A percentile compares a stretch with the other conserved stretches of the same genome.
Conservation (phyloP, 2,888 invertebrate species). For the Thera britannica region DNA sequence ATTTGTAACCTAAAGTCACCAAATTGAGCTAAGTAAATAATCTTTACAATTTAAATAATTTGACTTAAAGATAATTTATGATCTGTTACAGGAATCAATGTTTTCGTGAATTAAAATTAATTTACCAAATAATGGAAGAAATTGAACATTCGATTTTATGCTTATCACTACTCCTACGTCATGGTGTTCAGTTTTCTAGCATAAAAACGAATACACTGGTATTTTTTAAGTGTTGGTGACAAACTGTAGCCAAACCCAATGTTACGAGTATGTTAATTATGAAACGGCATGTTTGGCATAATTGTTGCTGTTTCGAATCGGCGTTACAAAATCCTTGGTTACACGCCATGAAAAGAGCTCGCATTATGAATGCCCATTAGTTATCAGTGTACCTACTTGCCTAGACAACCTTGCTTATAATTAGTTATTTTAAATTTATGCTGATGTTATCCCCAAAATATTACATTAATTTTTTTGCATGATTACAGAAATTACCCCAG, state of each 20-base stretch:
- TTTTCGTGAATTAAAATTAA: conserved; percentile 43
- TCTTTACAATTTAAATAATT: conserved; percentile 49
- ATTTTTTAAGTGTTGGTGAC: conserved; percentile 56
- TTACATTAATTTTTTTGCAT: too few relatives aligned
- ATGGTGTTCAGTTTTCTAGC: conserved; percentile 61
- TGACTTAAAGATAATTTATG: conserved; percentile 44
- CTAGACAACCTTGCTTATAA: too few relatives aligned
- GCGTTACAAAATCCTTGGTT: conserved; percentile 6
- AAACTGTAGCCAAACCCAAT: conserved; percentile 43
- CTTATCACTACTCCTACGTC: conserved; percentile 54
- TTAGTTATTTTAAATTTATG: too few relatives aligned
- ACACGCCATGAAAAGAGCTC: conserved; percentile 10
- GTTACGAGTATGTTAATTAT: conserved; percentile 2
- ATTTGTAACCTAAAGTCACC: conserved; percentile 74
- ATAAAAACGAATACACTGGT: conserved; percentile 61
- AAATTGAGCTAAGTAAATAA: conserved; percentile 72
- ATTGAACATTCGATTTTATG: conserved; percentile 63
- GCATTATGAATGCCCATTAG: conserved; percentile 7
- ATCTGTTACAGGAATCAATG: conserved; percentile 44
- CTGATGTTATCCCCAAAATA: too few relatives aligned
- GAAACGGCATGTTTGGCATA: background rate
- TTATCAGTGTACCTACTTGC: background rate
- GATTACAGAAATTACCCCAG: too few relatives aligned
- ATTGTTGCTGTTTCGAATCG: conserved; percentile 5
- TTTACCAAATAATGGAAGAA: conserved; percentile 52